Conservation (phyloP, 2,797 vertebrate genomes). For the Betta splendens region DNA sequence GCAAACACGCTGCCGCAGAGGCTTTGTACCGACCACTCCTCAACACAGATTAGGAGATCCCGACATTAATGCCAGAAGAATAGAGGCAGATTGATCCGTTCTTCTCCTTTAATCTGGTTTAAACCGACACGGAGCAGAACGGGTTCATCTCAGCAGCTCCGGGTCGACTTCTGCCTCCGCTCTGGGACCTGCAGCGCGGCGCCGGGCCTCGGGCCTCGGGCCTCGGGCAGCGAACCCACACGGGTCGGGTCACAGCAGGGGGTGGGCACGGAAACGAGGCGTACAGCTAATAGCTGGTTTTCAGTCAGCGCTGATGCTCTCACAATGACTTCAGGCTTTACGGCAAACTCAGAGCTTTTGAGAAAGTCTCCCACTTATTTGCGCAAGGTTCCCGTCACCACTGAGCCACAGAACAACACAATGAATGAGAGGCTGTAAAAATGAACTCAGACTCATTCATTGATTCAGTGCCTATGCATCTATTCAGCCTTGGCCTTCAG, state of each 20-base stretch:
- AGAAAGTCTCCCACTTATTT: slow-evolving; percentile 1
- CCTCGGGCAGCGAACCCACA: slow-evolving; percentile 27
- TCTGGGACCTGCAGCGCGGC: slow-evolving; percentile 12
- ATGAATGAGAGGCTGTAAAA: background rate
- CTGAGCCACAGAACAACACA: background rate
- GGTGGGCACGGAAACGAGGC: background rate
- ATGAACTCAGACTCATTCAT: background rate
- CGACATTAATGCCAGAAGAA: slow-evolving; percentile 48
- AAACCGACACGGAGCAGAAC: slow-evolving; percentile 20
- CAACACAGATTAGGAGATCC: slow-evolving; percentile 40
- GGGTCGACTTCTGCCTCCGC: background rate
- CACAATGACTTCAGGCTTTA: slow-evolving; percentile 47
- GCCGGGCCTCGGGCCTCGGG: too few relatives aligned
- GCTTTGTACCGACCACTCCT: slow-evolving; percentile 23
- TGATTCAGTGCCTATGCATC: background rate
- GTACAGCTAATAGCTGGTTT: slow-evolving; percentile 33
- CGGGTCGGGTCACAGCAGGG: background rate
- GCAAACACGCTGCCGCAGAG: background rate
- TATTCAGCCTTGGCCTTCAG: too few relatives aligned
- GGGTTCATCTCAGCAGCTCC: slow-evolving; percentile 33
- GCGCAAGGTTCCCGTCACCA: background rate
- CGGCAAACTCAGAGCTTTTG: too few relatives aligned
- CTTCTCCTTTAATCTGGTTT: slow-evolving; percentile 19
- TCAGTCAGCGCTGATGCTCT: slow-evolving; percentile 46
- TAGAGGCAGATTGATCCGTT: background rate